phyloP scores from a whole-genome alignment of 2,888 invertebrate genomes.

The Ophion ellenae region DNA sequence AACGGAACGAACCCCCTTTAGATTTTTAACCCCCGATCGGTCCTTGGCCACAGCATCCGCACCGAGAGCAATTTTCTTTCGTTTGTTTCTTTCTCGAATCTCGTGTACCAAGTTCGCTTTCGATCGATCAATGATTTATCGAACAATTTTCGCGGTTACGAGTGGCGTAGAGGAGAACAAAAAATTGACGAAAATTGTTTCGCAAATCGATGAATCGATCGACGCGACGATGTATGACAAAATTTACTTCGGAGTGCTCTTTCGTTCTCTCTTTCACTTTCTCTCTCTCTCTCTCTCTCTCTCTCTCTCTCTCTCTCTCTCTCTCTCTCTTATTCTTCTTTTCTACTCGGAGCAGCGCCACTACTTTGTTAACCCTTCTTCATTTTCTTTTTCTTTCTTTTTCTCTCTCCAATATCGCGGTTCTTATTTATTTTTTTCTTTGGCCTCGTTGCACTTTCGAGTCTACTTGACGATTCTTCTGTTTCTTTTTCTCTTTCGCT shows the following conservation, averaged over 20 bases:
- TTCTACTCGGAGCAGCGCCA: conserved; percentile 44
- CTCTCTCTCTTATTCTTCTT: conserved; percentile 52
- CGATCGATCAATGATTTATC: background rate
- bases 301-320: conserved; percentile 56
- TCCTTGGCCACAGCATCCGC: conserved; percentile 47
- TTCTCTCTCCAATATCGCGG: background rate
- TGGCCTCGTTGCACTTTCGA: conserved; percentile 20
- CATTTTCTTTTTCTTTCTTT: conserved; percentile 33
- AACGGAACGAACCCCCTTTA: conserved; percentile 15
- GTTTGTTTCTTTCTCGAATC: background rate
- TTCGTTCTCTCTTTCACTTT: conserved; percentile 61
- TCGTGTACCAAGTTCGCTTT: background rate
- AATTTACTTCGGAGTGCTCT: conserved; percentile 48
- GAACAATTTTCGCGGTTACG: background rate
- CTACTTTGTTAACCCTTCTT: conserved; percentile 54
- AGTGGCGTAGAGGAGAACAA: background rate
- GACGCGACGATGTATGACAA: background rate
- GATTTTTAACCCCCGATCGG: conserved; percentile 46
- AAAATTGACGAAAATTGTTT: conserved; percentile 4
- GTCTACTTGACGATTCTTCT: conserved; percentile 32
- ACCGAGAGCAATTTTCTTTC: conserved; percentile 35
- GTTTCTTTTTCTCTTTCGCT: conserved; percentile 42
- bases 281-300: conserved; percentile 54
- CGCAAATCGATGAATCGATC: conserved; percentile 1
- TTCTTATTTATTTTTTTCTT: conserved; percentile 35